phyloP scores from a whole-genome alignment of 2,113 vertebrate genomes.

The Thalassarche chlororhynchos region DNA sequence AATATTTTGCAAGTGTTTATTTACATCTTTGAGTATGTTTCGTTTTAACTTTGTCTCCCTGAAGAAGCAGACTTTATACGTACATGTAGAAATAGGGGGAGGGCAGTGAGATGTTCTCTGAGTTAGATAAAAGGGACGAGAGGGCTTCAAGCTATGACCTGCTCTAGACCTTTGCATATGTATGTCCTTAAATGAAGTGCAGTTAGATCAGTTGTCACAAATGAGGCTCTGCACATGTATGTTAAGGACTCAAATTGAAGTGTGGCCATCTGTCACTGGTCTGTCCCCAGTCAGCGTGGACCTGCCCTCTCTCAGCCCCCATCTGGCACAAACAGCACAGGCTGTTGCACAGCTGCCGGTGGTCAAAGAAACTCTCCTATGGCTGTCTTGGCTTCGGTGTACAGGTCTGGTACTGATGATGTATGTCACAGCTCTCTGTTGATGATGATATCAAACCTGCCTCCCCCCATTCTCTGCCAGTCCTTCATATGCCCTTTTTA shows the following conservation, averaged over 20 bases:
- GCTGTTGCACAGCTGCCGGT: neutral
- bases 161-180: neutral
- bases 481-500: neutral
- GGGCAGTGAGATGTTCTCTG: neutral
- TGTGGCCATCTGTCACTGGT: neutral
- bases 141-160: neutral
- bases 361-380: neutral
- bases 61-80: neutral
- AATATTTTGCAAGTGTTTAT: neutral
- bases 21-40: neutral
- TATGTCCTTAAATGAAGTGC: neutral
- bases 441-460: neutral
- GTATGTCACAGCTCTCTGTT: neutral
- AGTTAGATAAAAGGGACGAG: neutral
- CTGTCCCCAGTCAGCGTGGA: neutral
- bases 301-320: neutral
- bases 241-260: neutral
- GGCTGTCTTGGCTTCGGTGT: neutral
- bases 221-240: neutral
- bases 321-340: neutral
- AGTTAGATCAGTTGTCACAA: neutral
- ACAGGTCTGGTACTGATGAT: neutral
- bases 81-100: neutral
- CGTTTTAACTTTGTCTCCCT: neutral
- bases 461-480: neutral